phyloP scores from a whole-genome alignment of 30 jellyfish, hydroid and myxozoan species.

The Aurelia aurita region DNA sequence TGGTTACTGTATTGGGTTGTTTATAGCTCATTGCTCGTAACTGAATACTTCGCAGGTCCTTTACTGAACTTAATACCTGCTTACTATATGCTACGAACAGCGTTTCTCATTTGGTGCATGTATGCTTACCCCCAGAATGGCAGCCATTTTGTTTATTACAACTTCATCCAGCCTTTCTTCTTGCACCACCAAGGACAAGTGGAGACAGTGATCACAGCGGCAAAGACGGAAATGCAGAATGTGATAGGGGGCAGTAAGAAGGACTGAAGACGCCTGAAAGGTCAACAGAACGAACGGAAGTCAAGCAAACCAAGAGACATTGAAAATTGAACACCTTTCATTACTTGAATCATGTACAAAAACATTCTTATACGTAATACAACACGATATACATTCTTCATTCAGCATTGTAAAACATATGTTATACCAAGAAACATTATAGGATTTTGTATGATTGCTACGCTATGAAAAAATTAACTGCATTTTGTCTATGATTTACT shows the following conservation, averaged over 20 bases:
- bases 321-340: too few species aligned
- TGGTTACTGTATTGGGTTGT: slow-evolving; percentile 65
- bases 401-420: too few species aligned
- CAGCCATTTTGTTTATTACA: slow-evolving; percentile 42
- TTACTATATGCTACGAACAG: slow-evolving; percentile 35
- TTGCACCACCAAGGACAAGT: slow-evolving; percentile 39
- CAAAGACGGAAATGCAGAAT: slow-evolving; percentile 43
- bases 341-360: too few species aligned
- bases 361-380: too few species aligned
- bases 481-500: too few species aligned
- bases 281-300: too few species aligned
- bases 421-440: too few species aligned
- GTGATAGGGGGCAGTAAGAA: neutral
- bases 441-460: too few species aligned
- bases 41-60: slow-evolving; percentile 37
- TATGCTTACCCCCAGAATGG: slow-evolving; percentile 44
- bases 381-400: too few species aligned
- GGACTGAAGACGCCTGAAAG: too few species aligned
- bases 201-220: slow-evolving; percentile 43
- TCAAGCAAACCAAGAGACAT: too few species aligned
- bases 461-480: too few species aligned
- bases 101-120: slow-evolving; percentile 65
- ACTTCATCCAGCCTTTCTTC: slow-evolving; percentile 44
- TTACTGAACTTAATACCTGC: slow-evolving; percentile 43
- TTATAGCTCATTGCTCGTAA: slow-evolving; percentile 42